Conservation (phyloP, 1,140 invertebrate species). For the Drosophila nigromelanica region DNA sequence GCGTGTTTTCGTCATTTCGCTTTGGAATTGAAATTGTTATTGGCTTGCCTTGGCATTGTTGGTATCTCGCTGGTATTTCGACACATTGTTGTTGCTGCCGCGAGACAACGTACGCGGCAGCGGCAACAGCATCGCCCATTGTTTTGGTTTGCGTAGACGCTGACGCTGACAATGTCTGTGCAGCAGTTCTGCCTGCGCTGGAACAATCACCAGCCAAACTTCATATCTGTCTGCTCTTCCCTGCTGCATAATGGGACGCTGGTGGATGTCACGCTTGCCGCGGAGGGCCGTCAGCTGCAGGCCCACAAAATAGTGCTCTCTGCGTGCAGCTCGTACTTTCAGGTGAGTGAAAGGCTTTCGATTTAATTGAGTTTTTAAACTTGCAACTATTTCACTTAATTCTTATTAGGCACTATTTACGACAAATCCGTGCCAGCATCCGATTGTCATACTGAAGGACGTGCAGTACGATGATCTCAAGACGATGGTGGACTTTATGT, state of each 20-base stretch:
- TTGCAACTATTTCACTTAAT: slow-evolving; percentile 43
- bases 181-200: slow-evolving; percentile 94
- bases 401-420: slow-evolving; percentile 89
- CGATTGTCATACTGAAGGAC: slow-evolving; percentile 95
- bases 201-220: slow-evolving; percentile 95
- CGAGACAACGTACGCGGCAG: slow-evolving; percentile 48
- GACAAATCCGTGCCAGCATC: slow-evolving; percentile 94
- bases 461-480: slow-evolving; percentile 93
- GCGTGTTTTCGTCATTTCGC: slow-evolving; percentile 52
- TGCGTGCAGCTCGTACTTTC: slow-evolving; percentile 94
- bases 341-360: slow-evolving; percentile 85
- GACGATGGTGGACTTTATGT: slow-evolving; percentile 96
- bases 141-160: slow-evolving; percentile 40
- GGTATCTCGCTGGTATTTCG: slow-evolving; percentile 34
- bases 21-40: slow-evolving; percentile 60
- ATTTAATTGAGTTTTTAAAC: no score
- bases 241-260: slow-evolving; percentile 91
- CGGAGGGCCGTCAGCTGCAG: slow-evolving; percentile 92
- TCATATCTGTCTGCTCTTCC: slow-evolving; percentile 93
- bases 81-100: slow-evolving; percentile 49
- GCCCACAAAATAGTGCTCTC: slow-evolving; percentile 94
- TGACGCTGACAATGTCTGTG: slow-evolving; percentile 86
- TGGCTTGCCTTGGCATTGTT: slow-evolving; percentile 23
- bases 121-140: slow-evolving; percentile 40
- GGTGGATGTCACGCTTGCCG: slow-evolving; percentile 94